phyloP scores from a whole-genome alignment of 1,140 invertebrate species.

The Octopus bimaculoides region DNA sequence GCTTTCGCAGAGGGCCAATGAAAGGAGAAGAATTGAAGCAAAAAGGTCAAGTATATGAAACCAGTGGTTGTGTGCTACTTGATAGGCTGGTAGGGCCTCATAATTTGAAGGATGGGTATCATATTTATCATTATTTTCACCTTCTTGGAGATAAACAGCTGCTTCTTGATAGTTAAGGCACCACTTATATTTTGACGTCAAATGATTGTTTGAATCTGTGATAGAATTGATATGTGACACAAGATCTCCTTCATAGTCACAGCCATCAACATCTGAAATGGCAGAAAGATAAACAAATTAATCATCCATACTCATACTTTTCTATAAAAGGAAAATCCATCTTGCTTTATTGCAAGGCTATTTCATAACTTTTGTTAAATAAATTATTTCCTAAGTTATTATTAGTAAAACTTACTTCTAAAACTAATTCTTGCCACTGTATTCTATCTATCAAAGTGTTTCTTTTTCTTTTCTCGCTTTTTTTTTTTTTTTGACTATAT shows the following conservation, averaged over 20 bases:
- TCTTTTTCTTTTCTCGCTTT: no score
- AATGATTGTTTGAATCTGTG: no score
- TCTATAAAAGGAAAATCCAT: no score
- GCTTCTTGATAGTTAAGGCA: conserved; percentile 89
- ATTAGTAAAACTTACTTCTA: no score
- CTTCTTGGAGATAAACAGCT: conserved; percentile 77
- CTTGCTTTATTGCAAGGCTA: no score
- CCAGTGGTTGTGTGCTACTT: conserved; percentile 83
- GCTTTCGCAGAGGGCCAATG: conserved; percentile 78
- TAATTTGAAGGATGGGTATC: conserved; percentile 81
- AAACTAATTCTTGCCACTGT: no score
- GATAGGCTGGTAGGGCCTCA: conserved; percentile 80
- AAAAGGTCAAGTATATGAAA: conserved; percentile 81
- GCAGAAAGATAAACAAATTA: neutral
- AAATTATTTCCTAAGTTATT: no score
- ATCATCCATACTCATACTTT: no score
- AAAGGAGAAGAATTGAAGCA: conserved; percentile 74
- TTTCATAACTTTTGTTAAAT: no score
- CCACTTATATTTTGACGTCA: conserved; percentile 59
- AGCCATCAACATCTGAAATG: conserved; percentile 1
- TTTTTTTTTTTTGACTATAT: no score
- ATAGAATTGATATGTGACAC: neutral
- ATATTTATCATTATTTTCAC: conserved; percentile 89
- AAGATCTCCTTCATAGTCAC: neutral
- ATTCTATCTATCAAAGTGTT: no score